phyloP scores from a whole-genome alignment of 2,888 invertebrate species.

The Sphaerophoria taeniata region DNA sequence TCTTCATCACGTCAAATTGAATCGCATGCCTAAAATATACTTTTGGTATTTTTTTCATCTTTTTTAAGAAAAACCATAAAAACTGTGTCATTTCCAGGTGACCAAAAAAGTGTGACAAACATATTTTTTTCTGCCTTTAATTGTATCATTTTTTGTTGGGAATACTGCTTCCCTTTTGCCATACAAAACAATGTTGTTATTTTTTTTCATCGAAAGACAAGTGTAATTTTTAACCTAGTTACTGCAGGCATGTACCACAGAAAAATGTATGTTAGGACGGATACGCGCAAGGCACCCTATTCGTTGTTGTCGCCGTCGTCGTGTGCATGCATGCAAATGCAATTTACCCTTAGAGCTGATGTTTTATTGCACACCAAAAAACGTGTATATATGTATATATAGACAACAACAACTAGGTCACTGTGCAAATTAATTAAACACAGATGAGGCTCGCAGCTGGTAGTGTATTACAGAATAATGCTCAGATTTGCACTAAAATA shows the following conservation, averaged over 20 bases:
- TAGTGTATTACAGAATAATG: slow-evolving; percentile 52
- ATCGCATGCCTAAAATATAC: slow-evolving; percentile 34
- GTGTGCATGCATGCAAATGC: slow-evolving; percentile 64
- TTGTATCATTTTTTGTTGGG: background rate
- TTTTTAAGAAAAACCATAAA: slow-evolving; percentile 12
- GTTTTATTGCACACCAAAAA: slow-evolving; percentile 8
- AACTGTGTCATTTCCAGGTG: slow-evolving; percentile 65
- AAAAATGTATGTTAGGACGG: slow-evolving; percentile 27
- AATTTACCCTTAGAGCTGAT: slow-evolving; percentile 61
- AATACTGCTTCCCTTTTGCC: background rate
- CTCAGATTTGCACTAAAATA: slow-evolving; percentile 51
- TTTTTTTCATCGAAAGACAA: slow-evolving; percentile 56
- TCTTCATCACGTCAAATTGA: slow-evolving; percentile 51
- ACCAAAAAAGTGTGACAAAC: slow-evolving; percentile 58
- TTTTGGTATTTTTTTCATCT: slow-evolving; percentile 25
- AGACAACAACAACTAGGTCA: slow-evolving; percentile 65
- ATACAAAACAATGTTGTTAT: slow-evolving; percentile 49
- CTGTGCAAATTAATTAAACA: slow-evolving; percentile 72
- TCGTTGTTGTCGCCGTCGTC: background rate
- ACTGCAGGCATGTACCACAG: slow-evolving; percentile 48
- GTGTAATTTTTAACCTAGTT: slow-evolving; percentile 71
- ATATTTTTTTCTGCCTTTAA: background rate
- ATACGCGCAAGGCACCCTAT: slow-evolving; percentile 28
- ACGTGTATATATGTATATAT: slow-evolving; percentile 45
- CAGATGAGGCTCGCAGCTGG: slow-evolving; percentile 63